Evolutionary conservation across 2,113 vertebrate genomes (phyloP).

Genomic region (Equus quagga): DNA sequence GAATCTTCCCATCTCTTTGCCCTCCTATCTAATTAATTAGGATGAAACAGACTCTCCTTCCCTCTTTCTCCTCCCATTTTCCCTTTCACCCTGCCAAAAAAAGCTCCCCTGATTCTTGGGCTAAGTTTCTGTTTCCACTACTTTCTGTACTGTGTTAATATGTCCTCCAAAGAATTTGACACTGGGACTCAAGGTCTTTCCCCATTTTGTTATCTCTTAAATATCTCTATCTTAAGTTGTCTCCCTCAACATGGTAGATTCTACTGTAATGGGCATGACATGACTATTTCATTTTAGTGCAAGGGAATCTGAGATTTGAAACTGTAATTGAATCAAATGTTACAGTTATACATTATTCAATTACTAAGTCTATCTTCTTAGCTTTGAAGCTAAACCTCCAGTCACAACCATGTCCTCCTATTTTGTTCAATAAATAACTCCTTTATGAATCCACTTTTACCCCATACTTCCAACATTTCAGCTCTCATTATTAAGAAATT

Average conservation of each 20-base stretch:
- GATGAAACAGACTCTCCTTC: neutral
- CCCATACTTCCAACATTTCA: neutral
- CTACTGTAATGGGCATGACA: neutral
- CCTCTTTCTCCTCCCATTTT: neutral
- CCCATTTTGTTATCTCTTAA: neutral
- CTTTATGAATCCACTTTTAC: neutral
- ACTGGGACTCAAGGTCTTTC: neutral
- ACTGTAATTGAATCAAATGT: constrained; percentile 18
- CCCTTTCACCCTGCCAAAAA: neutral
- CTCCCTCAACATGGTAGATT: neutral
- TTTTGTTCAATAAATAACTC: constrained; percentile 29
- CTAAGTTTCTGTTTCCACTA: neutral
- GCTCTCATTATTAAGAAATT: constrained; percentile 5
- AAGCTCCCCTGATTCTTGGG: neutral
- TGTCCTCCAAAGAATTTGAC: neutral
- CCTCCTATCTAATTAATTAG: constrained; percentile 17
- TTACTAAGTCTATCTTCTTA: constrained; percentile 25
- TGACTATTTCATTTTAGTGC: constrained; percentile 7
- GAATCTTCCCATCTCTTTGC: neutral
- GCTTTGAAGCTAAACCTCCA: neutral
- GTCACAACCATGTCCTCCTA: neutral
- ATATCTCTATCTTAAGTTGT: neutral
- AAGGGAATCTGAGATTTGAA: constrained; percentile 30
- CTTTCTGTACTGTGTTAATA: neutral
- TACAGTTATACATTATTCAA: neutral